These are phyloP conservation scores for Apostichopus californicus DNA, from an alignment of 35 echinoderm and acorn worm genomes.

Conservation along the genomic window DNA sequence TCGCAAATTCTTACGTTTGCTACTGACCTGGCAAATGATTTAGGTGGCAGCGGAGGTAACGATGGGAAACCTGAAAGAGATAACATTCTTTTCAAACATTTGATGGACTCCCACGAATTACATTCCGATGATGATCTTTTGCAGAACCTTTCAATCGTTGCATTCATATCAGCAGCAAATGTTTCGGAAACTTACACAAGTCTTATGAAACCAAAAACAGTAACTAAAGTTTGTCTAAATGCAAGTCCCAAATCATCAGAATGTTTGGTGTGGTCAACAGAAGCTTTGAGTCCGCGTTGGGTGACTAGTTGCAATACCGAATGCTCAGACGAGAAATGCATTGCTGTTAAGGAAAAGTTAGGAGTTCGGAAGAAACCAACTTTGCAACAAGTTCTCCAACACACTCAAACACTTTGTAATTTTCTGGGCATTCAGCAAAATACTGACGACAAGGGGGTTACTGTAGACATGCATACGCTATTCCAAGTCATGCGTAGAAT, in stretches of 20 bases:
- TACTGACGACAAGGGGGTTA: neutral
- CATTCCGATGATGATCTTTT: neutral
- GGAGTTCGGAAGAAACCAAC: neutral
- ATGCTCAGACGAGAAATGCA: neutral
- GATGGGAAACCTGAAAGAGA: neutral
- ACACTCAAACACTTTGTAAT: slow-evolving; percentile 47
- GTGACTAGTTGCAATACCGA: neutral
- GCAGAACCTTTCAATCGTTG: neutral
- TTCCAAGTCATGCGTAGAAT: neutral
- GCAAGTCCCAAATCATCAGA: neutral
- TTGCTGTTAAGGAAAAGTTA: slow-evolving; percentile 25
- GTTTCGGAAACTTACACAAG: neutral
- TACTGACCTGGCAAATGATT: neutral
- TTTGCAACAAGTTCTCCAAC: slow-evolving; percentile 8
- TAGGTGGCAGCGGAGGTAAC: neutral
- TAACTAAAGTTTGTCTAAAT: neutral
- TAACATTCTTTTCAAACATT: slow-evolving; percentile 1
- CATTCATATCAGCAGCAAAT: neutral
- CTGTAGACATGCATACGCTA: neutral
- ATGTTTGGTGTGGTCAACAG: slow-evolving; percentile 9
- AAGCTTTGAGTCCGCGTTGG: slow-evolving; percentile 15
- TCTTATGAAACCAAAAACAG: neutral
- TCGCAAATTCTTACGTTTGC: slow-evolving; percentile 24
- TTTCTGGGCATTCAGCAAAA: neutral
- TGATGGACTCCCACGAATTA: neutral